phyloP scores from a whole-genome alignment of 2,113 vertebrate genomes.

The Silurus glanis region DNA sequence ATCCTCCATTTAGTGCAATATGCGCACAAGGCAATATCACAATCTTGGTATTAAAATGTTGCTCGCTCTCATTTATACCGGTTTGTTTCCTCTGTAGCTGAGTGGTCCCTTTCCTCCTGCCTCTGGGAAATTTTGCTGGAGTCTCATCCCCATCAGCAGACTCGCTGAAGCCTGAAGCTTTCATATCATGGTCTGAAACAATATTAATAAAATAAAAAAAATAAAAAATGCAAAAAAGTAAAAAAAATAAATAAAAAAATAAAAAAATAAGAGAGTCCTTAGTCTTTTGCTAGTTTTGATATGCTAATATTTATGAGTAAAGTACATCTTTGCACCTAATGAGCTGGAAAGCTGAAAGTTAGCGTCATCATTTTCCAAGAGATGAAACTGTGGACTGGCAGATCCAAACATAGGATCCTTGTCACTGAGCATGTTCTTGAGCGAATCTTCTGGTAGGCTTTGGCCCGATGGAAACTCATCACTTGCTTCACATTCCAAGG shows the following conservation, averaged over 20 bases:
- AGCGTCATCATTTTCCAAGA: slow-evolving; percentile 91
- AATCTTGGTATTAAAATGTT: not conserved
- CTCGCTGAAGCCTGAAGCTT: slow-evolving; percentile 76
- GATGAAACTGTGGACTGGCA: slow-evolving; percentile 94
- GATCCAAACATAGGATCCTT: slow-evolving; percentile 99
- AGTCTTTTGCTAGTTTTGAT: too few relatives aligned
- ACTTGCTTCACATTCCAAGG: slow-evolving; percentile 96
- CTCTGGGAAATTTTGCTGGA: slow-evolving; percentile 71
- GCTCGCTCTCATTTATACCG: slow-evolving; percentile 54
- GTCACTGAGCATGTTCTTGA: slow-evolving; percentile 99
- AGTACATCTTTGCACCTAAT: slow-evolving; percentile 75
- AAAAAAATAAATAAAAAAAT: not conserved
- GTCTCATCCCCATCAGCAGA: slow-evolving; percentile 76
- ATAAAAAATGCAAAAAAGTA: slow-evolving; percentile 36
- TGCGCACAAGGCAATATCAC: not conserved
- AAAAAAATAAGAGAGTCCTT: not conserved
- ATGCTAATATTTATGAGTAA: not conserved
- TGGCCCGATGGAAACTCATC: slow-evolving; percentile 90
- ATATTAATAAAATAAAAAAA: not conserved
- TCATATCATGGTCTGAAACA: slow-evolving; percentile 80
- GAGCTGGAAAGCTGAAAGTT: slow-evolving; percentile 88
- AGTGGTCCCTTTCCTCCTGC: slow-evolving; percentile 55
- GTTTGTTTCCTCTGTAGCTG: slow-evolving; percentile 76
- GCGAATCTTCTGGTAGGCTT: slow-evolving; percentile 87
- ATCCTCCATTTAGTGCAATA: not conserved